Evolutionary conservation across 1,140 invertebrate genomes (phyloP), one percentile per base, ranked within the genome.

Genomic region (Hydropsyche tenuis): DNA sequence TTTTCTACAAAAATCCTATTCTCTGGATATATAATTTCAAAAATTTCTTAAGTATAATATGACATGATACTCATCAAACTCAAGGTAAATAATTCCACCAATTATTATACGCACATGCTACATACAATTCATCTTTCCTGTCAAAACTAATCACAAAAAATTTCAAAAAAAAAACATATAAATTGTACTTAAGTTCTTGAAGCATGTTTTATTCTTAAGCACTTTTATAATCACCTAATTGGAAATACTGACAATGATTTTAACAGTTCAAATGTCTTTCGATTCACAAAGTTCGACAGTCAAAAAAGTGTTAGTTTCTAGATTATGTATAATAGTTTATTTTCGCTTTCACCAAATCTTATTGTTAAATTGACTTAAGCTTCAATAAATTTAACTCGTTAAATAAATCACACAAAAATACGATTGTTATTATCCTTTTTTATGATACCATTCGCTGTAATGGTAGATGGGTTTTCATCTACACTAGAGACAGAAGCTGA

Each of bases 361-460:
- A 4, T 62, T 65, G 7, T 42, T 65, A 37, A n/a, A 37, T 37
- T 37, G 30, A 37, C n/a, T 37, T 37, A 9, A 37, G 9, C 30
- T 37, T 37, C 9, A 37, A 9, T 37, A 4, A n/a, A 37, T 37
- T 37, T 37, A 37, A 37, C 25, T 53, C 46, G 14, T 7, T 22
- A 53, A 20, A 60, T 6, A 23, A 53, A 43, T 73, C 66, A 77
- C 37, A 77, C 76, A 51, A 77, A 77, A 62, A 77, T 77, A 64
- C 62, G 69, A 70, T 73, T 60, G 66, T 73, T 75, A 56, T 72
- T 72, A 18, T 74, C 70, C 16, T 71, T 74, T 20, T 73, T 73
- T 51, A 30, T 25, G 12, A 77, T 75, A 1, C 73, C 73, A 30
- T 75, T 77, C 14, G 76, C 53, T 12, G 64, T 77, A 11, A 77